phyloP scores from a whole-genome alignment of 1,140 invertebrate species.

The Lordiphosa stackelbergi region DNA sequence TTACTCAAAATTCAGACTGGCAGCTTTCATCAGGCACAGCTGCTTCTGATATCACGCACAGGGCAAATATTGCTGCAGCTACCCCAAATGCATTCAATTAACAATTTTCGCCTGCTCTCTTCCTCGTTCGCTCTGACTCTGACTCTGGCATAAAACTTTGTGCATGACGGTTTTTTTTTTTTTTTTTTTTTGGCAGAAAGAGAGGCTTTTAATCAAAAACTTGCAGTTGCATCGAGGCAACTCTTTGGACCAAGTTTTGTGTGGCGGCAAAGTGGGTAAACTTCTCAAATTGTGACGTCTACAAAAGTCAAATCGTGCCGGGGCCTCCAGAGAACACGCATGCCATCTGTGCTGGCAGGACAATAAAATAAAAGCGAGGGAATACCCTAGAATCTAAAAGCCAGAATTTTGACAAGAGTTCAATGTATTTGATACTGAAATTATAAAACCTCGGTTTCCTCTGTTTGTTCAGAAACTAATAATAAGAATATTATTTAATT shows the following conservation, averaged over 20 bases:
- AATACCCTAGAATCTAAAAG: too few relatives aligned
- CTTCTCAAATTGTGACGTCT: constrained; percentile 66
- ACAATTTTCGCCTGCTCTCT: constrained; percentile 48
- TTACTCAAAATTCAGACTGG: constrained; percentile 4
- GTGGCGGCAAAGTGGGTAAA: constrained; percentile 41
- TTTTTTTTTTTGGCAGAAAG: not conserved
- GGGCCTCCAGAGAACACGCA: constrained; percentile 14
- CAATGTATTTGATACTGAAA: too few relatives aligned
- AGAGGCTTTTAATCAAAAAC: constrained; percentile 69
- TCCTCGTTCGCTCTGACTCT: not conserved
- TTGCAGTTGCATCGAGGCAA: constrained; percentile 54
- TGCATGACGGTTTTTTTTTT: not conserved
- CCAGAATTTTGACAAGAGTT: too few relatives aligned
- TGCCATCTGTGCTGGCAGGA: not conserved
- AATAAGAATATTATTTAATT: too few relatives aligned
- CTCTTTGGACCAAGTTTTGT: constrained; percentile 56
- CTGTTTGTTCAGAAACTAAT: too few relatives aligned
- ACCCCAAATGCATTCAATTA: constrained; percentile 67
- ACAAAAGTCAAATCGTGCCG: constrained; percentile 68
- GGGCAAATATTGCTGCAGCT: constrained; percentile 47
- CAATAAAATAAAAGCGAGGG: not conserved
- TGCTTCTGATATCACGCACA: constrained; percentile 39
- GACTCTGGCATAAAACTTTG: constrained; percentile 41
- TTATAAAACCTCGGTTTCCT: too few relatives aligned
- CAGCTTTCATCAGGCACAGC: constrained; percentile 3